These are phyloP conservation scores for Lutraria lutraria DNA, from an alignment of 2,888 invertebrate genomes.

Conservation along the genomic window DNA sequence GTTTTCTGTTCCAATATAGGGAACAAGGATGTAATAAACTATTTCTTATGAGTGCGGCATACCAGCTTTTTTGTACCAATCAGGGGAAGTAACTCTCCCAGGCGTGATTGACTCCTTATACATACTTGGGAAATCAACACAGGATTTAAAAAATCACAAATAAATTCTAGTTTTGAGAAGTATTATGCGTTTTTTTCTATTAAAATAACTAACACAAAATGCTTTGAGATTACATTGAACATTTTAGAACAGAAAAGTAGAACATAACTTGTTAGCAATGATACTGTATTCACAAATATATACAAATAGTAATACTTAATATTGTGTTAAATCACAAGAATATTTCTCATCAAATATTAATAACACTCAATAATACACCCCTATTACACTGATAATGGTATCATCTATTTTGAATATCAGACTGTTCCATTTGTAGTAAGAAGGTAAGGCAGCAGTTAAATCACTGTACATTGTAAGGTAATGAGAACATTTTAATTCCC, in stretches of 20 bases:
- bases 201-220: slow-evolving; percentile 21
- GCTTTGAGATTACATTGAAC: background rate
- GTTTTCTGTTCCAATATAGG: no score
- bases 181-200: slow-evolving; percentile 3
- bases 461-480: background rate
- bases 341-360: background rate
- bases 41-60: no score
- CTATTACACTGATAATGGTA: background rate
- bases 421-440: background rate
- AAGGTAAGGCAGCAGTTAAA: background rate
- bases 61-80: no score
- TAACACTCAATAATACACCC: background rate
- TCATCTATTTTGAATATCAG: background rate
- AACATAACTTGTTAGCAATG: slow-evolving; percentile 12
- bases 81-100: no score
- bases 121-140: no score
- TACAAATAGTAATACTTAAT: background rate
- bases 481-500: background rate
- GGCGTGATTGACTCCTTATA: no score
- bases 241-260: background rate
- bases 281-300: background rate
- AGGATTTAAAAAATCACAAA: background rate
- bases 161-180: background rate
- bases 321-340: background rate
- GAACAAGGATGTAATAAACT: no score